A percentile compares a stretch with the other conserved stretches of the same genome.
Evolutionary conservation across 2,888 invertebrate species (phyloP).

Genomic region (Yponomeuta cagnagella): DNA sequence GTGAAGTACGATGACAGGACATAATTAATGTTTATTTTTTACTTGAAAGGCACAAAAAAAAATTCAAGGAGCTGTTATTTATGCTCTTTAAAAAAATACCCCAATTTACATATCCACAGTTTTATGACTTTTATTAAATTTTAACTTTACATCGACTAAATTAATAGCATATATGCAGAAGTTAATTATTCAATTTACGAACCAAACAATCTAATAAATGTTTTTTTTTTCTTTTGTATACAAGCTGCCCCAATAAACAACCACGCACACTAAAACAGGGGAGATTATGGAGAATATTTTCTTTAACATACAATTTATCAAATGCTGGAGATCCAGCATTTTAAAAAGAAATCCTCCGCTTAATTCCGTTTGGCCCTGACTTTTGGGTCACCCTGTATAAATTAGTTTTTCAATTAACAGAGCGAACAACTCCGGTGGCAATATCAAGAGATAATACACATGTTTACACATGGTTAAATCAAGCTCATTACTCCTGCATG

Average conservation of each 20-base stretch:
- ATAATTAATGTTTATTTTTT: not conserved
- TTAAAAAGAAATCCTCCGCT: not conserved
- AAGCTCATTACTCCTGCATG: constrained; percentile 8
- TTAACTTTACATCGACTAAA: not conserved
- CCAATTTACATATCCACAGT: no score
- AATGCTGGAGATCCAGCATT: no score
- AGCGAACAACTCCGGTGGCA: constrained; percentile 6
- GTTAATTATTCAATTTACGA: not conserved
- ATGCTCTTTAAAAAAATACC: not conserved
- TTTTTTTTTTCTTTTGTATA: not conserved
- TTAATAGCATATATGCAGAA: not conserved
- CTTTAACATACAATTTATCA: no score
- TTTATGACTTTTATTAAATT: not conserved
- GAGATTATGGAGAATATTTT: no score
- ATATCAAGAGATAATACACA: constrained; percentile 6
- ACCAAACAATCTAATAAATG: not conserved
- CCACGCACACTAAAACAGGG: no score
- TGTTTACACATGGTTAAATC: constrained; percentile 12
- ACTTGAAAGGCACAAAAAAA: not conserved
- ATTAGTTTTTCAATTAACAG: constrained; percentile 3
- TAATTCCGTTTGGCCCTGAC: not conserved
- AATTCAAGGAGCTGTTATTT: not conserved
- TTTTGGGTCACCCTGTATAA: no score
- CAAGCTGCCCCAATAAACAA: not conserved
- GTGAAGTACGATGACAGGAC: not conserved